Percentiles rank a stretch among this genome's conserved stretches.
phyloP scores from a whole-genome alignment of 2,888 invertebrate genomes.

The Oligia strigilis region DNA sequence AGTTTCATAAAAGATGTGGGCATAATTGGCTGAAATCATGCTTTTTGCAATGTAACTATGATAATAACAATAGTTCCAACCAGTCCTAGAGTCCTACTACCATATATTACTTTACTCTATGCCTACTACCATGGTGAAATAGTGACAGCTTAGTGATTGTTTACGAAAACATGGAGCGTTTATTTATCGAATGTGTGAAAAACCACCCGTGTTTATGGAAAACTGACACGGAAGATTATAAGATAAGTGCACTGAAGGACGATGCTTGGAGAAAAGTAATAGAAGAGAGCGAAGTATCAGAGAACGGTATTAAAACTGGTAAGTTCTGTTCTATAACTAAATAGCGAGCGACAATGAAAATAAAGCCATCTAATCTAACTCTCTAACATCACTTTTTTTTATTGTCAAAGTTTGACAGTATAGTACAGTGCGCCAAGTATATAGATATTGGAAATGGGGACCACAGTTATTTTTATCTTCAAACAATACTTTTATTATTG shows the following conservation, averaged over 20 bases:
- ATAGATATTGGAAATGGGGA: neutral
- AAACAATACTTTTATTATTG: neutral
- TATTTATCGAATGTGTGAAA: conserved; percentile 52
- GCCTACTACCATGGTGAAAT: neutral
- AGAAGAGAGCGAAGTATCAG: conserved; percentile 44
- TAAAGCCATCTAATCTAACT: neutral
- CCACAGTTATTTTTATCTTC: neutral
- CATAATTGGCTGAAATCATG: neutral
- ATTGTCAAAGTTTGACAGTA: conserved; percentile 16
- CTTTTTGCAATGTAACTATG: neutral
- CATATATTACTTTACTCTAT: too few relatives aligned
- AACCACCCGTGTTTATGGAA: conserved; percentile 49
- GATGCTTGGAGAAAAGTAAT: conserved; percentile 50
- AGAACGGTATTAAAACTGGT: conserved; percentile 47
- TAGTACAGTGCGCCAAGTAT: conserved; percentile 27
- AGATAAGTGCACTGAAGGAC: conserved; percentile 34
- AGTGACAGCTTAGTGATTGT: conserved; percentile 28
- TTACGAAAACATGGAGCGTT: conserved; percentile 40
- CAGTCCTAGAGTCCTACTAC: too few relatives aligned
- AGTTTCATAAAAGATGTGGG: neutral
- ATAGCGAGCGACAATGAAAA: neutral
- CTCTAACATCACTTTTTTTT: neutral
- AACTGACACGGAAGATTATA: conserved; percentile 44
- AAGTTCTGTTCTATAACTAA: conserved; percentile 7
- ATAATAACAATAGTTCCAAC: neutral